Evolutionary conservation across 2,888 invertebrate species (phyloP).

Genomic region (Pollenia amentaria): DNA sequence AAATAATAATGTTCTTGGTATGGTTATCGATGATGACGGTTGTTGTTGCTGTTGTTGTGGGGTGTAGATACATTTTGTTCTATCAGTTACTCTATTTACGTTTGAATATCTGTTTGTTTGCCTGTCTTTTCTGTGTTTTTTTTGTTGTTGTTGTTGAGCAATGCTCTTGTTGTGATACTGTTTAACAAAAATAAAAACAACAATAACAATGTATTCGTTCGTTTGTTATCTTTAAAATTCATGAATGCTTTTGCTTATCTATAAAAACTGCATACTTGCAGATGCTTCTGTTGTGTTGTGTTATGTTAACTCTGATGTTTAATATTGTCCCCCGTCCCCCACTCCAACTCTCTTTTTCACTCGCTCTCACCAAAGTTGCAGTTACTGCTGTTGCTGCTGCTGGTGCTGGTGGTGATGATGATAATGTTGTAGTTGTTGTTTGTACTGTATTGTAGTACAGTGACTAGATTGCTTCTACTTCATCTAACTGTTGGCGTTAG

Average conservation of each 20-base stretch:
- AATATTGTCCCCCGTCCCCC: slow-evolving; percentile 22
- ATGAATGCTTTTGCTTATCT: slow-evolving; percentile 83
- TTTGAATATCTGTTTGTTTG: slow-evolving; percentile 42
- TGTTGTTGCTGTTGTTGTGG: slow-evolving; percentile 24
- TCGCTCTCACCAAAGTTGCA: neutral
- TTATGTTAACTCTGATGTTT: slow-evolving; percentile 62
- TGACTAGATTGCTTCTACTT: slow-evolving; percentile 51
- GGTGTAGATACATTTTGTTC: slow-evolving; percentile 40
- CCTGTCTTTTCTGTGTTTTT: slow-evolving; percentile 34
- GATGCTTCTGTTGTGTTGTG: slow-evolving; percentile 74
- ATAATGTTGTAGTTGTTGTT: slow-evolving; percentile 64
- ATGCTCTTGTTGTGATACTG: slow-evolving; percentile 62
- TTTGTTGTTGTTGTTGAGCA: slow-evolving; percentile 52
- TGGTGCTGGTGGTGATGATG: slow-evolving; percentile 45
- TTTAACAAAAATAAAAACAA: slow-evolving; percentile 65
- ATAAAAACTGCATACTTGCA: slow-evolving; percentile 82
- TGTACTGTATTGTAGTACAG: slow-evolving; percentile 31
- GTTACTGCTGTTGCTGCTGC: slow-evolving; percentile 14
- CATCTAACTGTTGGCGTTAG: slow-evolving; percentile 63
- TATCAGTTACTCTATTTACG: slow-evolving; percentile 62
- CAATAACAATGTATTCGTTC: slow-evolving; percentile 63
- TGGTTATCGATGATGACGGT: slow-evolving; percentile 10
- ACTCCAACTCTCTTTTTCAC: neutral
- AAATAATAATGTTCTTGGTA: slow-evolving; percentile 37
- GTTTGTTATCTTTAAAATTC: slow-evolving; percentile 81